A percentile compares a stretch with the other conserved stretches of the same genome.
Conservation (phyloP, 2,888 invertebrate species). For the Caenorhabditis angaria region DNA sequence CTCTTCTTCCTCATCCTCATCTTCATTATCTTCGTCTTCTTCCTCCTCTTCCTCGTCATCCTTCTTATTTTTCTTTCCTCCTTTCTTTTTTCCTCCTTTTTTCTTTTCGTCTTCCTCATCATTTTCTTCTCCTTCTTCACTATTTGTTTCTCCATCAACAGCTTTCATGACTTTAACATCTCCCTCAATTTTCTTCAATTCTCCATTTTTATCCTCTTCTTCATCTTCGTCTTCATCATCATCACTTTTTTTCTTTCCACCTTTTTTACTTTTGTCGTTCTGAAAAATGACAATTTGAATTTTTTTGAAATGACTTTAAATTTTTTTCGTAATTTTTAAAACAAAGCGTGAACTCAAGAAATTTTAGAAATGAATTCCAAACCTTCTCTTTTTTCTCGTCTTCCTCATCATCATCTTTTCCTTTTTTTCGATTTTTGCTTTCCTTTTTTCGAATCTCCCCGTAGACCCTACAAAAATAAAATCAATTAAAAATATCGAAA, state of each 20-base stretch:
- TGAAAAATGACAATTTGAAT: background rate
- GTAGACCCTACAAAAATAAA: too few relatives aligned
- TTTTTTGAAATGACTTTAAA: background rate
- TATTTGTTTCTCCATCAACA: constrained; percentile 24
- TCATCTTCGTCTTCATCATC: constrained; percentile 10
- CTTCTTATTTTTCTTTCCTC: constrained; percentile 1
- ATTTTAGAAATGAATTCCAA: too few relatives aligned
- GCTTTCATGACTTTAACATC: constrained; percentile 21
- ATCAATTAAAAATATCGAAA: background rate
- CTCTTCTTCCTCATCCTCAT: constrained; percentile 10
- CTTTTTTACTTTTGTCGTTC: constrained; percentile 7
- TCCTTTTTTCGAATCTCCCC: background rate
- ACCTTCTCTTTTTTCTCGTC: constrained; percentile 8
- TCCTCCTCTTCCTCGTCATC: constrained; percentile 3
- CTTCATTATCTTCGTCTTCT: constrained; percentile 9
- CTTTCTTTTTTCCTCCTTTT: constrained; percentile 5
- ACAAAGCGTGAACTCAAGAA: too few relatives aligned
- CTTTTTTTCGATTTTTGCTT: background rate
- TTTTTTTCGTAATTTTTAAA: constrained; percentile 1
- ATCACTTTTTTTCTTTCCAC: constrained; percentile 6
- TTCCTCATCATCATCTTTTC: constrained; percentile 12
- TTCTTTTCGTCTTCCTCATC: constrained; percentile 16
- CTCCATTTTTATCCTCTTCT: constrained; percentile 18
- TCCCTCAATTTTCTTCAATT: constrained; percentile 14
- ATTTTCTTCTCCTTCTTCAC: constrained; percentile 10